These are phyloP conservation scores for Tauraco hartlaubi DNA, from an alignment of 2,797 vertebrate species.

Conservation along the genomic window DNA sequence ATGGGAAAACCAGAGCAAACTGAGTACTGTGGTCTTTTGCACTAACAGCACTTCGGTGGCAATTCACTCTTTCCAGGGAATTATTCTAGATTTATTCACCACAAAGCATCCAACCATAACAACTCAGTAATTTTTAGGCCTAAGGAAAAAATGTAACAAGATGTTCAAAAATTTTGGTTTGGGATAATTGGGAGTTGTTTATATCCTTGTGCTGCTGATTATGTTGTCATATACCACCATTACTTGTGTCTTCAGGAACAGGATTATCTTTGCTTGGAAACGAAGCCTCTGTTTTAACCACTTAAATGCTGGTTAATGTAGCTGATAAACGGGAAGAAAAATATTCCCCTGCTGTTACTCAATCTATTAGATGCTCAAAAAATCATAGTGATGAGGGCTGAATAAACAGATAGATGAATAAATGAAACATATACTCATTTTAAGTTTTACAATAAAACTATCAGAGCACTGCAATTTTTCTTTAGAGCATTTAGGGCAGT, in stretches of 20 bases:
- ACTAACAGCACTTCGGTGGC: not conserved
- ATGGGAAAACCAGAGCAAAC: not conserved
- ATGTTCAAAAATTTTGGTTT: conserved; percentile 70
- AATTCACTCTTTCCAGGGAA: conserved; percentile 76
- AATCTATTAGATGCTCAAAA: not conserved
- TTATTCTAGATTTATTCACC: conserved; percentile 74
- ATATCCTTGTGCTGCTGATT: conserved; percentile 52
- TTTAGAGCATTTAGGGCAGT: not conserved
- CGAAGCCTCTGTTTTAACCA: conserved; percentile 57
- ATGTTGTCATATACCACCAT: conserved; percentile 41
- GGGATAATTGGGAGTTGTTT: conserved; percentile 70
- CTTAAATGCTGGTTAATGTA: conserved; percentile 17
- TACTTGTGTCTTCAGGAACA: conserved; percentile 27
- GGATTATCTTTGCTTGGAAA: conserved; percentile 43
- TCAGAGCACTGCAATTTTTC: not conserved
- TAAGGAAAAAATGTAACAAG: conserved; percentile 72
- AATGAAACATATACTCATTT: not conserved
- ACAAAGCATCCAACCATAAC: conserved; percentile 73
- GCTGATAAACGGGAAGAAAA: not conserved
- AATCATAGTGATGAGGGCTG: not conserved
- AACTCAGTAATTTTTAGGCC: conserved; percentile 73
- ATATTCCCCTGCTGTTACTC: not conserved
- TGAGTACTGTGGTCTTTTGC: conserved; percentile 39
- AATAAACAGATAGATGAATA: not conserved
- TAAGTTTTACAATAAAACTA: not conserved